These are phyloP conservation scores for Sycophila texana DNA, from an alignment of 2,888 invertebrate species.

Conservation along the genomic window DNA sequence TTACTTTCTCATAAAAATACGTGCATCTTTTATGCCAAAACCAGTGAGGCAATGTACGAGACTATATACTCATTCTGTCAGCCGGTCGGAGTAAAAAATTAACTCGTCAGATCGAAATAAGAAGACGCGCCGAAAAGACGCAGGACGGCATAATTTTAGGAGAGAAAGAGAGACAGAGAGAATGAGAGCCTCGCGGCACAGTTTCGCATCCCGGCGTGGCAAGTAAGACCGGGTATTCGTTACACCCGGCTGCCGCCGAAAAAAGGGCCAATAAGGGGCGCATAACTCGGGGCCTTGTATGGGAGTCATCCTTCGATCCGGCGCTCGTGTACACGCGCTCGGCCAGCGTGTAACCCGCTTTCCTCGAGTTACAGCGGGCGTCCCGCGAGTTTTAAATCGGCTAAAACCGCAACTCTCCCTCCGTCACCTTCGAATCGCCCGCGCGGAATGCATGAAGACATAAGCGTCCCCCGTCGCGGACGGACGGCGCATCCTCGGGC, in stretches of 20 bases:
- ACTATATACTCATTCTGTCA: too few relatives aligned
- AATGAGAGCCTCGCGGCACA: neutral
- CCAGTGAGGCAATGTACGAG: too few relatives aligned
- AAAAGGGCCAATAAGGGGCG: neutral
- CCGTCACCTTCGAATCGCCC: neutral
- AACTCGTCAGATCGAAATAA: too few relatives aligned
- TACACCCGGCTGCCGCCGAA: neutral
- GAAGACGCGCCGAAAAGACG: too few relatives aligned
- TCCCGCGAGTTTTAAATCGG: constrained; percentile 25
- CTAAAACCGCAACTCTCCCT: constrained; percentile 11
- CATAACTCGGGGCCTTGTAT: too few relatives aligned
- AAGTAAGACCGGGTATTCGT: neutral
- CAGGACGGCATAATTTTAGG: too few relatives aligned
- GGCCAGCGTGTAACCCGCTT: constrained; percentile 10
- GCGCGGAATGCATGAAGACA: constrained; percentile 38
- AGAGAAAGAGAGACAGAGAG: too few relatives aligned
- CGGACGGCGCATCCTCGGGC: neutral
- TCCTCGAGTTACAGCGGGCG: constrained; percentile 31
- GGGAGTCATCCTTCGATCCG: neutral
- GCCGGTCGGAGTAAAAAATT: too few relatives aligned
- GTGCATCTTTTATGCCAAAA: too few relatives aligned
- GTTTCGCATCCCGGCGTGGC: neutral
- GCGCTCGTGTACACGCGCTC: neutral
- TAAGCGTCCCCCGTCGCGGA: neutral
- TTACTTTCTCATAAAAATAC: too few relatives aligned